A percentile compares a stretch with the other conserved stretches of the same genome.
These are phyloP conservation scores for Cyphomyrus discorhynchus DNA, from an alignment of 2,113 vertebrate species.

Conservation along the genomic window DNA sequence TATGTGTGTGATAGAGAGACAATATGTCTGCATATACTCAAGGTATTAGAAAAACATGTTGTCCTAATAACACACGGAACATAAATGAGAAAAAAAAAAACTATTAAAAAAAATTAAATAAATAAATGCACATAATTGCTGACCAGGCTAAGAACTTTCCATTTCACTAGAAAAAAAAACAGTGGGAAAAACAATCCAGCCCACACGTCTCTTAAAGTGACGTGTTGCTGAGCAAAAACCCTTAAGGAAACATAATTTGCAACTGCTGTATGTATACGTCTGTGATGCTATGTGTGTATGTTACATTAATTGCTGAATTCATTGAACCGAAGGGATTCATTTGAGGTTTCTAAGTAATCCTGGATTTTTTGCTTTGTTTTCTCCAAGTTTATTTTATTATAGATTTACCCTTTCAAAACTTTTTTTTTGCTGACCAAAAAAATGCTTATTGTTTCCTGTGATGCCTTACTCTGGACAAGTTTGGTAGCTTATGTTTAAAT, in stretches of 20 bases:
- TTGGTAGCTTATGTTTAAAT: neutral
- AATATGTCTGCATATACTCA: neutral
- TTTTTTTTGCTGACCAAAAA: neutral
- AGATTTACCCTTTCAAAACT: neutral
- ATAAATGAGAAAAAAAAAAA: neutral
- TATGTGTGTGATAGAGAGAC: neutral
- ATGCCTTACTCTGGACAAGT: neutral
- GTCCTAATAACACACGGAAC: neutral
- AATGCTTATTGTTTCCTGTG: neutral
- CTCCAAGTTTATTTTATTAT: neutral
- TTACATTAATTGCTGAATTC: neutral
- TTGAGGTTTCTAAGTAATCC: neutral
- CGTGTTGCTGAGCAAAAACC: neutral
- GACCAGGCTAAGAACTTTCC: neutral
- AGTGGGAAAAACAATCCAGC: neutral
- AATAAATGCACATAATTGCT: neutral
- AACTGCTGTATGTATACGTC: neutral
- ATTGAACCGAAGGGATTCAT: neutral
- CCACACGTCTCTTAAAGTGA: neutral
- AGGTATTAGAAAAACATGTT: neutral
- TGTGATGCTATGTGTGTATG: neutral
- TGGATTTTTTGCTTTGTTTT: neutral
- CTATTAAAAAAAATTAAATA: neutral
- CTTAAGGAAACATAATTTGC: neutral
- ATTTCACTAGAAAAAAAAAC: neutral